Base-by-base conservation (phyloP, 2,888 invertebrate species). In the Himalopsyche tibetana region DNA sequence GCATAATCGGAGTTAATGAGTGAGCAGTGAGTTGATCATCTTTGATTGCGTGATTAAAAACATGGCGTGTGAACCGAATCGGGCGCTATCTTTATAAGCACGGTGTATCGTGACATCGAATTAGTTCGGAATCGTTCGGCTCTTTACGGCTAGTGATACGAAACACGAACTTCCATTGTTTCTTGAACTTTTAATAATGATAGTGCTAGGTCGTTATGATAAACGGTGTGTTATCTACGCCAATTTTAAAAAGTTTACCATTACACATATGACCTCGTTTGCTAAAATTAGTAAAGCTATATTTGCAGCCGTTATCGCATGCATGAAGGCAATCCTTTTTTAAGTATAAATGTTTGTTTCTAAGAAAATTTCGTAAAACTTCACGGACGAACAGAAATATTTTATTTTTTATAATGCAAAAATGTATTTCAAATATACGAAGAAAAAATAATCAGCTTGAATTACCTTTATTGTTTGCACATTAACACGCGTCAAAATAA, bases 21-120 rank as follows among this genome's bases (percentile, higher is more conserved):
- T 38, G 38, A 74, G 74, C 74, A 38, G 74, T 74, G 74, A 15
- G 38, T 36, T 74, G 36, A 74, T 74, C 74, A 74, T 74, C 74
- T 74, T 74, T 74, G 74, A 74, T 74, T 74, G 74, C 74, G 74
- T 74, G 74, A 74, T 74, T 74, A 74, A 74, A 74, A 74, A 28
- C 36, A 74, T 74, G 74, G 74, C 74, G 74, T 74, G 74, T 38
- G 74, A 74, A 36, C 74, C 74, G 36, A 74, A 74, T 74, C 74
- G 12, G 74, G 11, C 38, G 5, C 38, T 74, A 74, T 74, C 74
- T 74, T 74, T 74, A 74, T 74, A 38, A 74, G 74, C 74, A 74
- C 38, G 74, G 74, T 74, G 36, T 74, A 74, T 74, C 74, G 12
- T 74, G 74, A 74, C 74, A 74, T 74, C 74, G 74, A 74, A 74